Conservation (phyloP, 2,888 invertebrate species). For the Drosophila borborema region DNA sequence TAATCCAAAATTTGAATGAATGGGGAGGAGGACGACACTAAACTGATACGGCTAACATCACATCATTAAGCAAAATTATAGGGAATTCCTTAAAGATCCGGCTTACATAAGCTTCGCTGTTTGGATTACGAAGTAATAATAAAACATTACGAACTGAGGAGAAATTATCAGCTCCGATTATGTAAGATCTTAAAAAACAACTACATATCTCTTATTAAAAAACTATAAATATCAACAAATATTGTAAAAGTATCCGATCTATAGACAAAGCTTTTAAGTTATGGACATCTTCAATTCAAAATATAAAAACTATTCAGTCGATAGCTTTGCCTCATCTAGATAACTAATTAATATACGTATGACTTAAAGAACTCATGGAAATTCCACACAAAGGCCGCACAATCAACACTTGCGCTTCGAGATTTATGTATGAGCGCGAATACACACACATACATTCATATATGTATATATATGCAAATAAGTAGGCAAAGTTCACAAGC, state of each 20-base stretch:
- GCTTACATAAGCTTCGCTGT: background rate
- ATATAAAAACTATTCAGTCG: background rate
- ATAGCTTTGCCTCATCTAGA: slow-evolving; percentile 1
- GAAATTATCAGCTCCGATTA: background rate
- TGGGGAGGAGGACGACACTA: background rate
- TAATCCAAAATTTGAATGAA: background rate
- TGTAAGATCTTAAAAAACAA: background rate
- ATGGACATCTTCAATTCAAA: background rate
- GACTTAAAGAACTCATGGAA: slow-evolving; percentile 25
- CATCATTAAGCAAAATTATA: background rate
- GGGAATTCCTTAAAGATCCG: background rate
- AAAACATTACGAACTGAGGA: background rate
- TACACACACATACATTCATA: background rate
- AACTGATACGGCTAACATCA: background rate
- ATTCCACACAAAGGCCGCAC: slow-evolving; percentile 30
- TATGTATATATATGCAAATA: slow-evolving; percentile 8
- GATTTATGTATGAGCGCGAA: slow-evolving; percentile 6
- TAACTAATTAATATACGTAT: slow-evolving; percentile 9
- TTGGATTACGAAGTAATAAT: background rate
- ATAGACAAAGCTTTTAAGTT: background rate
- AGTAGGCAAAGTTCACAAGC: slow-evolving; percentile 13
- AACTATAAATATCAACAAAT: background rate
- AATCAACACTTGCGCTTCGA: slow-evolving; percentile 28
- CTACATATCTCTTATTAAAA: too few species aligned
- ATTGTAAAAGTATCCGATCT: background rate